These are phyloP conservation scores for Leptothorax acervorum DNA, from an alignment of 2,888 invertebrate genomes.

Conservation along the genomic window DNA sequence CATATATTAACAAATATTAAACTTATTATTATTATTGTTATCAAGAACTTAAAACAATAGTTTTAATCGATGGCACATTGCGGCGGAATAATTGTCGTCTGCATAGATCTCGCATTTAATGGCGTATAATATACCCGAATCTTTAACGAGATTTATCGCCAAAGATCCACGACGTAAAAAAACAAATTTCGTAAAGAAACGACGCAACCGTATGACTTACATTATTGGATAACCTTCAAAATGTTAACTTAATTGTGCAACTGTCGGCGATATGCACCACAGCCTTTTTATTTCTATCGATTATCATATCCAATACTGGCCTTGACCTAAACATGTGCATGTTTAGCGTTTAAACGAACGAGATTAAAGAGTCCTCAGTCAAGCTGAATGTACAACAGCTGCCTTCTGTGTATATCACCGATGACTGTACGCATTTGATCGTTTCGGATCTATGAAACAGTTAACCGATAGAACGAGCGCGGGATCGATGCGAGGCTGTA, in stretches of 20 bases:
- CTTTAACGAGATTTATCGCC: background rate
- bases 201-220: background rate
- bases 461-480: slow-evolving; percentile 11
- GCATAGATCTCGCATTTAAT: background rate
- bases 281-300: slow-evolving; percentile 28
- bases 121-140: background rate
- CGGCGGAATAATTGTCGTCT: background rate
- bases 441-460: slow-evolving; percentile 23
- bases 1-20: background rate
- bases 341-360: slow-evolving; percentile 30
- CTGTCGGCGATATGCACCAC: slow-evolving; percentile 22
- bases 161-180: background rate
- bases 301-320: slow-evolving; percentile 36
- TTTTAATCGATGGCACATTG: background rate
- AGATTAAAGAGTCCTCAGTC: slow-evolving; percentile 45
- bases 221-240: slow-evolving; percentile 17
- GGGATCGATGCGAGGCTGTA: background rate
- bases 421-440: background rate
- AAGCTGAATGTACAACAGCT: slow-evolving; percentile 16
- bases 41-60: background rate
- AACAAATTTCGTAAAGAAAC: background rate
- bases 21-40: background rate
- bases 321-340: slow-evolving; percentile 36
- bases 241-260: slow-evolving; percentile 35
- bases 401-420: slow-evolving; percentile 4